These are phyloP conservation scores for Ophioninae sp. DNA, from an alignment of 2,888 invertebrate species.

Conservation along the genomic window DNA sequence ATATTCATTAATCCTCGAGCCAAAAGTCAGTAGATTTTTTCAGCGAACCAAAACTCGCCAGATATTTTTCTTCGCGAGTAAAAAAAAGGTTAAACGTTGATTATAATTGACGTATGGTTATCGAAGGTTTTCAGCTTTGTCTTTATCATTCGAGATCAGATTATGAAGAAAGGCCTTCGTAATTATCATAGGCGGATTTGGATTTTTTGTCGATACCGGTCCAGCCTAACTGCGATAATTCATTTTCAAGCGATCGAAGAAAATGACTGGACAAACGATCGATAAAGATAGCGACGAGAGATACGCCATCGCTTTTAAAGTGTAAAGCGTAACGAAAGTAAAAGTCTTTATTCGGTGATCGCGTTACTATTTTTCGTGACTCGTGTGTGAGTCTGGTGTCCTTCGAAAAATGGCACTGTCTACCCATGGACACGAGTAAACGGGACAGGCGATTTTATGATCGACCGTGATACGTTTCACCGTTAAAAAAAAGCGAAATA, in stretches of 20 bases:
- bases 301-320: neutral
- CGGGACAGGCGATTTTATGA: conserved; percentile 44
- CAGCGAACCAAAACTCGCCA: neutral
- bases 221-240: conserved; percentile 32
- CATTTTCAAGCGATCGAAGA: conserved; percentile 47
- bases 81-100: neutral
- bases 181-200: neutral
- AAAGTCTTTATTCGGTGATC: conserved; percentile 21
- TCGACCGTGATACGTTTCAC: neutral
- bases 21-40: too few relatives aligned
- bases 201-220: conserved; percentile 8
- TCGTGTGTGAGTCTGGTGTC: conserved; percentile 29
- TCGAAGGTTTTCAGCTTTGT: neutral
- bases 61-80: neutral
- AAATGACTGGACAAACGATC: conserved; percentile 48
- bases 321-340: conserved; percentile 29
- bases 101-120: neutral
- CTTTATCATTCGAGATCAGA: neutral
- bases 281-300: conserved; percentile 15
- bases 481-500: neutral
- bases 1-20: too few relatives aligned
- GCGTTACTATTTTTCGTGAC: conserved; percentile 47
- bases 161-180: neutral
- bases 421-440: conserved; percentile 44
- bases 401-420: conserved; percentile 58